phyloP scores from a whole-genome alignment of 2,113 vertebrate genomes.

The Numenius arquata region DNA sequence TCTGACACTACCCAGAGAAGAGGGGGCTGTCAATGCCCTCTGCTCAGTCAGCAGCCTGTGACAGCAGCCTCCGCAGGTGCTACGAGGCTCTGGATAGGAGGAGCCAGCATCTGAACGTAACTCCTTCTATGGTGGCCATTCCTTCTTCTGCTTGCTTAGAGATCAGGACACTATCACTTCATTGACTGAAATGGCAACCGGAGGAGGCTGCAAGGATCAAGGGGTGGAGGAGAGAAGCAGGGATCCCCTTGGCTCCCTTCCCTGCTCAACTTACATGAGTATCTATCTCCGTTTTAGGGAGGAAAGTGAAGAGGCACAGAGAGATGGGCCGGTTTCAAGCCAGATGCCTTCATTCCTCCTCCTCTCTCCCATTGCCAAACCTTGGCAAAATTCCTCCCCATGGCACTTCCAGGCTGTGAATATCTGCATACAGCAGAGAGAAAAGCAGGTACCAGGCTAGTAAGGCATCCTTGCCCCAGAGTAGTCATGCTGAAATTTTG shows the following conservation, averaged over 20 bases:
- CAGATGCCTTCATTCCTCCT: not conserved
- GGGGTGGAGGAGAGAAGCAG: not conserved
- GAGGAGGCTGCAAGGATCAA: not conserved
- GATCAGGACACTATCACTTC: rapidly evolving
- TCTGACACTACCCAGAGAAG: not conserved
- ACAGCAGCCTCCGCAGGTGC: not conserved
- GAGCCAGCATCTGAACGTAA: not conserved
- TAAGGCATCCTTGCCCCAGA: not conserved
- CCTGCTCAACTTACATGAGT: not conserved
- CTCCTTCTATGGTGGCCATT: not conserved
- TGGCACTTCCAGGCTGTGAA: not conserved
- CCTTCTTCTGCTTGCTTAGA: not conserved
- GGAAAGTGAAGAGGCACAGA: not conserved
- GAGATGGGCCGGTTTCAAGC: not conserved
- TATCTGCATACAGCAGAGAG: not conserved
- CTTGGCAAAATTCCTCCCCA: not conserved
- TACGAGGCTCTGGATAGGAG: rapidly evolving
- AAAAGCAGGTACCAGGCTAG: not conserved
- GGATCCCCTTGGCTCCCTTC: not conserved
- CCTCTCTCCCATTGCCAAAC: not conserved
- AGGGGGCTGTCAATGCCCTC: not conserved
- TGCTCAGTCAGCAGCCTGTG: not conserved
- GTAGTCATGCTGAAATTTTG: not conserved
- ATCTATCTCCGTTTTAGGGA: not conserved
- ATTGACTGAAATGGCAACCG: not conserved